phyloP scores from a whole-genome alignment of 2,888 invertebrate genomes.

The Lacanobia oleracea region DNA sequence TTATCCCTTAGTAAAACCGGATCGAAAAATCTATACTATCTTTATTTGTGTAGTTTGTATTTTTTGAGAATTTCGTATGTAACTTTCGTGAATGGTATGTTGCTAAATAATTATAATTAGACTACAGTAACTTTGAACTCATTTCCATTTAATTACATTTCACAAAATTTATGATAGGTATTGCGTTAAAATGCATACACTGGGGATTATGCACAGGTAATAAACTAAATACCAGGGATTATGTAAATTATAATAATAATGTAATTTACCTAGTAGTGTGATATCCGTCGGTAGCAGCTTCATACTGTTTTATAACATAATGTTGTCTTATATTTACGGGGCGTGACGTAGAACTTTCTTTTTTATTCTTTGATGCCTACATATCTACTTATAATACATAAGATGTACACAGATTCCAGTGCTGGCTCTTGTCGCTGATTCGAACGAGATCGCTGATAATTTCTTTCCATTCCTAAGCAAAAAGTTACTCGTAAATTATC shows the following conservation, averaged over 20 bases:
- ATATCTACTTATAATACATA: slow-evolving; percentile 20
- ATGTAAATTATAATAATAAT: slow-evolving; percentile 53
- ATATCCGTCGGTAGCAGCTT: slow-evolving; percentile 49
- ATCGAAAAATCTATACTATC: background rate
- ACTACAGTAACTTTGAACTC: background rate
- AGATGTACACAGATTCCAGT: background rate
- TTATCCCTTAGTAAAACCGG: background rate
- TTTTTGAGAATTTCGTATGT: no score
- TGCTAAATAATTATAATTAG: background rate
- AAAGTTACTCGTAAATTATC: background rate
- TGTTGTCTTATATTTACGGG: slow-evolving; percentile 43
- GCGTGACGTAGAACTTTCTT: slow-evolving; percentile 64
- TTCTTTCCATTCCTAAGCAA: background rate
- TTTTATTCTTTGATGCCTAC: slow-evolving; percentile 35
- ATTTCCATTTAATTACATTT: slow-evolving; percentile 12
- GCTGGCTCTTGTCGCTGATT: background rate
- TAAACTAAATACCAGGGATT: slow-evolving; percentile 53
- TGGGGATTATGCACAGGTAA: slow-evolving; percentile 23
- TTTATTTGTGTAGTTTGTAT: background rate
- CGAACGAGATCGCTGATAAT: background rate
- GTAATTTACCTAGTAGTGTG: slow-evolving; percentile 6
- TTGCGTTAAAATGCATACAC: slow-evolving; percentile 17
- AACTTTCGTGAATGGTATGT: background rate
- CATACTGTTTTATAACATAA: slow-evolving; percentile 52
- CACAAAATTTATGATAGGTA: background rate